Conservation (phyloP, 2,113 vertebrate species). For the Eira barbara region DNA sequence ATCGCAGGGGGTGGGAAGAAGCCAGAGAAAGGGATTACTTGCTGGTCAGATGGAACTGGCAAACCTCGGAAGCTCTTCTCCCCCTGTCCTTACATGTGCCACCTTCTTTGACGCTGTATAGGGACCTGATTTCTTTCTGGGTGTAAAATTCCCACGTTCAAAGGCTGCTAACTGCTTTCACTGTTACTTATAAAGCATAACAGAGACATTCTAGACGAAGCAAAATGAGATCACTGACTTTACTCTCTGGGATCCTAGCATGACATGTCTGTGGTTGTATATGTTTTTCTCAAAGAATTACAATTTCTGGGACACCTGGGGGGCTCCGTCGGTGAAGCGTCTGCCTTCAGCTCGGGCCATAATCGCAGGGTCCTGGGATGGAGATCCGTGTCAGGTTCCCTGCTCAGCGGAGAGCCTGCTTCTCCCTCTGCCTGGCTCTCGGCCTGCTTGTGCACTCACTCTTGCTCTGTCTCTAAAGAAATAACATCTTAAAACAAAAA, state of each 20-base stretch:
- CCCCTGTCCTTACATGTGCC: neutral
- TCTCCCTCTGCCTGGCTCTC: neutral
- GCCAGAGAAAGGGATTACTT: neutral
- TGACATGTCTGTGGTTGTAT: neutral
- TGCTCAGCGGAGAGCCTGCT: neutral
- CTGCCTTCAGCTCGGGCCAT: neutral
- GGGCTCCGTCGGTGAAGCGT: neutral
- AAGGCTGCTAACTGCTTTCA: neutral
- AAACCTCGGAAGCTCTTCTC: neutral
- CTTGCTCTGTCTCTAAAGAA: no score
- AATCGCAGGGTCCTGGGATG: neutral
- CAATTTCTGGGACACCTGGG: neutral
- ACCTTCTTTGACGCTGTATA: neutral
- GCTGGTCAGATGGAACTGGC: neutral
- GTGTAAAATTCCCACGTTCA: neutral
- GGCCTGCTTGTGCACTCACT: neutral
- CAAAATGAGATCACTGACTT: neutral
- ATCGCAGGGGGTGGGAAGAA: neutral
- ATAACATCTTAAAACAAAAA: no score
- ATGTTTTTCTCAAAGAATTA: neutral
- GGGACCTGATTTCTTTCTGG: neutral
- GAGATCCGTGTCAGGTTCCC: fast-evolving
- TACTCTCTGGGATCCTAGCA: neutral
- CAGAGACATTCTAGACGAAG: neutral
- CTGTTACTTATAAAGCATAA: neutral